Evolutionary conservation across 2,113 vertebrate species (phyloP).

Genomic region (Mugil cephalus): DNA sequence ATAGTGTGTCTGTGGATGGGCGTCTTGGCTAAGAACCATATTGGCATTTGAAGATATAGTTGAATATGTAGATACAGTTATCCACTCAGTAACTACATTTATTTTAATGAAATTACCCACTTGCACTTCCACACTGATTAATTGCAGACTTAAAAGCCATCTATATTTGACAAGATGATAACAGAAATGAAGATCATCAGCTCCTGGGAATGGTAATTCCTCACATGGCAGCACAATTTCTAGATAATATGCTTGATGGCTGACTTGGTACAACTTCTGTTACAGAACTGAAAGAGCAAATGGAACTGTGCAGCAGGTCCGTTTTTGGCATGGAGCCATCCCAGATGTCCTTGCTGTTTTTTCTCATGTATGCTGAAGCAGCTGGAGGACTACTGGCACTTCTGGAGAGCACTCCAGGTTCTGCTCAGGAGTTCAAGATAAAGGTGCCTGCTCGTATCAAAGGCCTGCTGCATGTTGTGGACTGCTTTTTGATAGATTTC

Average conservation of each 20-base stretch:
- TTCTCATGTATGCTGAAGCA: slow-evolving; percentile 79
- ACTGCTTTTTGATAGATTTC: slow-evolving; percentile 7
- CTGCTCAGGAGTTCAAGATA: slow-evolving; percentile 80
- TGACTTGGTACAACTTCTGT: background rate
- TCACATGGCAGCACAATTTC: background rate
- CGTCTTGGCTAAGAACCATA: too few species aligned
- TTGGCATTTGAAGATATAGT: too few species aligned
- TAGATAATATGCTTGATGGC: background rate
- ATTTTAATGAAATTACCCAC: too few species aligned
- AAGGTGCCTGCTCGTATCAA: slow-evolving; percentile 68
- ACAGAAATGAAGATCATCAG: slow-evolving; percentile 11
- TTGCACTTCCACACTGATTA: slow-evolving; percentile 21
- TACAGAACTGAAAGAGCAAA: slow-evolving; percentile 74
- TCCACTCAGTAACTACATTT: too few species aligned
- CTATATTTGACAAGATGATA: slow-evolving; percentile 18
- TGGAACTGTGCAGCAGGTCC: slow-evolving; percentile 66
- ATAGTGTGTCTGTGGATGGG: too few species aligned
- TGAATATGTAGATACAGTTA: too few species aligned
- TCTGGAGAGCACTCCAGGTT: slow-evolving; percentile 76
- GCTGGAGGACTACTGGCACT: slow-evolving; percentile 77
- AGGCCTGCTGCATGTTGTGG: slow-evolving; percentile 8
- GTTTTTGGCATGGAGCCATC: slow-evolving; percentile 80
- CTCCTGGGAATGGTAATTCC: slow-evolving; percentile 1
- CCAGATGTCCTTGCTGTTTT: slow-evolving; percentile 83
- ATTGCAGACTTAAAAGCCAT: slow-evolving; percentile 9